Conservation (phyloP, 1,140 invertebrate genomes). For the Sinella curviseta region DNA sequence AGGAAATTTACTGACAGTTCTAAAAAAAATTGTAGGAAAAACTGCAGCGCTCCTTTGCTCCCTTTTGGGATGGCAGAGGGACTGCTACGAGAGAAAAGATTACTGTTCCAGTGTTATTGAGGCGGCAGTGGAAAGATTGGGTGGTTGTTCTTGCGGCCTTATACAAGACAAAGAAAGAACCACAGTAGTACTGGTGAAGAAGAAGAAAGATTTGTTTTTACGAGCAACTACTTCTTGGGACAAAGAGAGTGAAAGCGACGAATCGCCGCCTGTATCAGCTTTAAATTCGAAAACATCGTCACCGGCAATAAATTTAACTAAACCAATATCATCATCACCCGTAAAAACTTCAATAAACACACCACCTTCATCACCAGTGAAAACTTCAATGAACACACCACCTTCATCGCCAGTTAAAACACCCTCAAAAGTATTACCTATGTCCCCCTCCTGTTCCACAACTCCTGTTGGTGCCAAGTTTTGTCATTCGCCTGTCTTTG, state of each 20-base stretch:
- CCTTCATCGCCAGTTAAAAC: too few species aligned
- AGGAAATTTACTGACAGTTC: not conserved
- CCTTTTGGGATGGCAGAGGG: constrained; percentile 30
- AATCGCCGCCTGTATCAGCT: too few species aligned
- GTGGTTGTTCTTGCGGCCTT: not conserved
- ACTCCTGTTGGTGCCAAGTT: too few species aligned
- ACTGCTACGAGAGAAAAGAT: not conserved
- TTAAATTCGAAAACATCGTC: too few species aligned
- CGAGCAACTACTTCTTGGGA: not conserved
- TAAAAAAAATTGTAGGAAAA: constrained; percentile 28
- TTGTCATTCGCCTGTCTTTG: too few species aligned
- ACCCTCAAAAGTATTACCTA: too few species aligned
- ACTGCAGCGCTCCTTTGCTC: constrained; percentile 32
- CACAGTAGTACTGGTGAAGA: not conserved
- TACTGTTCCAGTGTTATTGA: not conserved
- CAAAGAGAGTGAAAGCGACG: not conserved
- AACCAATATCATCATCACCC: too few species aligned
- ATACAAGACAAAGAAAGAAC: not conserved
- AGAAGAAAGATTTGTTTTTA: not conserved
- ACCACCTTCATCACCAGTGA: too few species aligned
- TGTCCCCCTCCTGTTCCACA: too few species aligned
- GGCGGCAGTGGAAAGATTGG: not conserved
- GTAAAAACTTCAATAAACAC: too few species aligned
- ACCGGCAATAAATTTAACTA: too few species aligned
- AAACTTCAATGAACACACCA: too few species aligned